Evolutionary conservation across 2,113 vertebrate species (phyloP).

Genomic region (Plotosus lineatus): DNA sequence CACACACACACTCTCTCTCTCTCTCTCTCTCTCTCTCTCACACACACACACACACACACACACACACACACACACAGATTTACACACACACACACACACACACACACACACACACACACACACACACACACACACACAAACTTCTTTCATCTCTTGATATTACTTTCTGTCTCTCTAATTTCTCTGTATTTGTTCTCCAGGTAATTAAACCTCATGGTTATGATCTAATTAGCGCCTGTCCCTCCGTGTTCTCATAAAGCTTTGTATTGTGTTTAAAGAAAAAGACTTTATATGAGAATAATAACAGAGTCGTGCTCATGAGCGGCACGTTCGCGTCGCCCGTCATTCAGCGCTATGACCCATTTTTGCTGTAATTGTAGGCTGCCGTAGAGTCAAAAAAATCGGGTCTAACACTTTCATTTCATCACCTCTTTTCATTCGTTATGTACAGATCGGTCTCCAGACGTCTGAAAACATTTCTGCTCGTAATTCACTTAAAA

Average conservation of each 20-base stretch:
- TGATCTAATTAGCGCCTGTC: constrained; percentile 55
- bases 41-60: constrained; percentile 8
- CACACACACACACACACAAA: neutral
- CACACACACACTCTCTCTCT: neutral
- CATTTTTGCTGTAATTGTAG: neutral
- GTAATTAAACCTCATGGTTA: constrained; percentile 58
- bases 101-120: too few species aligned
- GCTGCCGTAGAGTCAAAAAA: neutral
- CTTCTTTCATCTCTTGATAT: neutral
- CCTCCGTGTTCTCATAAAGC: neutral
- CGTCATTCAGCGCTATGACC: neutral
- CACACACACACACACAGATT: neutral
- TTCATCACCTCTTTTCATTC: neutral
- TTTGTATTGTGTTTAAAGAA: neutral
- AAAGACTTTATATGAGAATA: neutral
- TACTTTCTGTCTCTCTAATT: constrained; percentile 54
- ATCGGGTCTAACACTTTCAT: neutral
- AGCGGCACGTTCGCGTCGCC: neutral
- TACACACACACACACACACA: too few species aligned
- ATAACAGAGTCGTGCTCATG: neutral
- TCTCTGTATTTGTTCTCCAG: constrained; percentile 58
- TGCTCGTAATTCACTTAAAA: neutral
- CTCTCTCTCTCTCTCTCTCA: neutral
- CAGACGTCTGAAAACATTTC: neutral
- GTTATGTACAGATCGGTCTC: neutral